Evolutionary conservation across 2,888 invertebrate genomes (phyloP).

Genomic region (Oscheius sp.): DNA sequence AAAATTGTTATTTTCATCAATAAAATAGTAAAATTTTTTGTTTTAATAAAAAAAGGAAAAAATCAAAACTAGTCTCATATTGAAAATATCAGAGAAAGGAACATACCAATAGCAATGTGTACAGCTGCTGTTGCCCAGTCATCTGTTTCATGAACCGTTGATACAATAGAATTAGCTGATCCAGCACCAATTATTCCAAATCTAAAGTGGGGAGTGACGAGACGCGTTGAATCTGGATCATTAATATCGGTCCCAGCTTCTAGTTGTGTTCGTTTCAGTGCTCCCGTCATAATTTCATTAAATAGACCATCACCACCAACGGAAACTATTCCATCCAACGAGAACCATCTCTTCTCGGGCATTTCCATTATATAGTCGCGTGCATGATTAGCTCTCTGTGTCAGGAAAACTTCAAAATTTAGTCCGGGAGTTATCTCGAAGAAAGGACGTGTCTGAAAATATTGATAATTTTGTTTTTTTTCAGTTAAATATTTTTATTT

Average conservation of each 20-base stretch:
- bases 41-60: too few relatives aligned
- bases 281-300: constrained; percentile 79
- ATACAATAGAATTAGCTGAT: constrained; percentile 82
- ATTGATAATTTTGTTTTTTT: background rate
- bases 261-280: constrained; percentile 25
- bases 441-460: constrained; percentile 71
- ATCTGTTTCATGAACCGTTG: constrained; percentile 82
- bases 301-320: constrained; percentile 89
- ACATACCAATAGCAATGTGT: constrained; percentile 83
- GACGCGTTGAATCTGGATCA: constrained; percentile 53
- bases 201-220: constrained; percentile 74
- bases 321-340: constrained; percentile 73
- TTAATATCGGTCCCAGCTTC: constrained; percentile 56
- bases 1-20: too few relatives aligned
- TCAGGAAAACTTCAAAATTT: constrained; percentile 77
- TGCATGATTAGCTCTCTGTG: constrained; percentile 82
- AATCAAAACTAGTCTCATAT: too few relatives aligned
- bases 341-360: constrained; percentile 43
- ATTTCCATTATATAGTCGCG: constrained; percentile 75
- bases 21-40: too few relatives aligned
- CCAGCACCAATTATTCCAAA: constrained; percentile 80
- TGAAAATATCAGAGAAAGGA: too few relatives aligned
- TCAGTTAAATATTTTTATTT: background rate
- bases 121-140: constrained; percentile 84
- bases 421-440: constrained; percentile 73